Percentiles rank a stretch among this genome's conserved stretches.
phyloP scores from a whole-genome alignment of 2,797 vertebrate species.

The Telmatherina bonti region DNA sequence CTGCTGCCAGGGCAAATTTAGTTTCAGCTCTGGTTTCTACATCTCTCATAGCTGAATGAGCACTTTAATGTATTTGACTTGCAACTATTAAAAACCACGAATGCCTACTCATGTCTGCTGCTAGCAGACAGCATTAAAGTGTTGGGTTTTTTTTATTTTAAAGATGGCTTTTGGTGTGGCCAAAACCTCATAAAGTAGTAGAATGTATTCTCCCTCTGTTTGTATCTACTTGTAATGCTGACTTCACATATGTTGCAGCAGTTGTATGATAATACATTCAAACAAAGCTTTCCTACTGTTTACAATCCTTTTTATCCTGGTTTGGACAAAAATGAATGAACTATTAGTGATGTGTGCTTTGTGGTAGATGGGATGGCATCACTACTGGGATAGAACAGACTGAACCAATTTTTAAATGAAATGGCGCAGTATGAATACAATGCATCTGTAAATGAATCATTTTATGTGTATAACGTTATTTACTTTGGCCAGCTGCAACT shows the following conservation, averaged over 20 bases:
- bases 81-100: slow-evolving; percentile 14
- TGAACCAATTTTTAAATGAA: slow-evolving; percentile 40
- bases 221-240: slow-evolving; percentile 52
- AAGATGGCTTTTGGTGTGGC: slow-evolving; percentile 42
- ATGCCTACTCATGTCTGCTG: slow-evolving; percentile 13
- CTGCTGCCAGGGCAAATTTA: slow-evolving; percentile 50
- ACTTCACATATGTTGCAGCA: slow-evolving; percentile 54
- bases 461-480: slow-evolving; percentile 1
- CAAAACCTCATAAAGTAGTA: slow-evolving; percentile 45
- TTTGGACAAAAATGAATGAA: slow-evolving; percentile 18
- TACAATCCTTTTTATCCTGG: slow-evolving; percentile 9
- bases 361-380: slow-evolving; percentile 20
- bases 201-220: slow-evolving; percentile 44
- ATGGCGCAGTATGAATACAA: slow-evolving; percentile 19
- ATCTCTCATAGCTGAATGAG: slow-evolving; percentile 19
- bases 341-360: slow-evolving; percentile 36
- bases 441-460: slow-evolving; percentile 15
- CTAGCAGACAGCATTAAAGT: slow-evolving; percentile 34
- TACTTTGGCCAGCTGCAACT: slow-evolving; percentile 13
- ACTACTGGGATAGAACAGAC: slow-evolving; percentile 29
- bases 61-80: slow-evolving; percentile 16
- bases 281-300: slow-evolving; percentile 21
- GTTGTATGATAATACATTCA: slow-evolving; percentile 38
- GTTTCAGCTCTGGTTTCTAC: slow-evolving; percentile 38
- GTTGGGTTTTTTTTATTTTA: slow-evolving; percentile 35